These are phyloP conservation scores for Brachypterus glaber DNA, from an alignment of 2,888 invertebrate species.

Conservation along the genomic window DNA sequence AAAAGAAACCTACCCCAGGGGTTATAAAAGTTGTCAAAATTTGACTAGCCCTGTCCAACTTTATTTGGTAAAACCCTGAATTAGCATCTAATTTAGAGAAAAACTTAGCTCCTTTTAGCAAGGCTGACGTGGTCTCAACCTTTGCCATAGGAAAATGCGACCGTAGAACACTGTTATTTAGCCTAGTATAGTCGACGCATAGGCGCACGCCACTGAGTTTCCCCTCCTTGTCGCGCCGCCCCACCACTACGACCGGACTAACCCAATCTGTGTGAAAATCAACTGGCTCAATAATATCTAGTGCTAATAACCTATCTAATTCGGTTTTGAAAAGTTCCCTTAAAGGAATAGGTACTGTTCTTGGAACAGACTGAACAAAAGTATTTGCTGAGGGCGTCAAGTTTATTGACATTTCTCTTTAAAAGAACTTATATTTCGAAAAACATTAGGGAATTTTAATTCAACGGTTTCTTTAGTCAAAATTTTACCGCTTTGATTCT, in stretches of 20 bases:
- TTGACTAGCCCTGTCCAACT: constrained; percentile 11
- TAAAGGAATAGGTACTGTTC: neutral
- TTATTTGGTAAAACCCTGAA: constrained; percentile 15
- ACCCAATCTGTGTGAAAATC: constrained; percentile 15
- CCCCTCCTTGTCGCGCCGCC: constrained; percentile 5
- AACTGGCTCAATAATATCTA: constrained; percentile 18
- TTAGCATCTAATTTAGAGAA: constrained; percentile 18
- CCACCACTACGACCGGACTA: constrained; percentile 18
- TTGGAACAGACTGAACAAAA: constrained; percentile 11
- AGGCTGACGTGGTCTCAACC: constrained; percentile 22
- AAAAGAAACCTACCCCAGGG: constrained; percentile 16
- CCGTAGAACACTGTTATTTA: constrained; percentile 19
- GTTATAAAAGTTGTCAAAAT: constrained; percentile 18
- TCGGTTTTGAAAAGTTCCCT: constrained; percentile 12
- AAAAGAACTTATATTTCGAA: constrained; percentile 11
- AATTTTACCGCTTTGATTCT: constrained; percentile 7
- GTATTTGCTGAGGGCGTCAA: constrained; percentile 9
- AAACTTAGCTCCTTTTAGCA: constrained; percentile 19
- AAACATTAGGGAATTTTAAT: constrained; percentile 9
- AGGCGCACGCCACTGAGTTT: constrained; percentile 13
- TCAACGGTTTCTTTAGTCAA: neutral
- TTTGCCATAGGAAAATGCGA: constrained; percentile 24
- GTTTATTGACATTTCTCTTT: constrained; percentile 14
- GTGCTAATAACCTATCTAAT: constrained; percentile 13
- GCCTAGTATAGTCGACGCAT: constrained; percentile 19